Conservation (phyloP, 2,113 vertebrate genomes). For the Ellobius talpinus region DNA sequence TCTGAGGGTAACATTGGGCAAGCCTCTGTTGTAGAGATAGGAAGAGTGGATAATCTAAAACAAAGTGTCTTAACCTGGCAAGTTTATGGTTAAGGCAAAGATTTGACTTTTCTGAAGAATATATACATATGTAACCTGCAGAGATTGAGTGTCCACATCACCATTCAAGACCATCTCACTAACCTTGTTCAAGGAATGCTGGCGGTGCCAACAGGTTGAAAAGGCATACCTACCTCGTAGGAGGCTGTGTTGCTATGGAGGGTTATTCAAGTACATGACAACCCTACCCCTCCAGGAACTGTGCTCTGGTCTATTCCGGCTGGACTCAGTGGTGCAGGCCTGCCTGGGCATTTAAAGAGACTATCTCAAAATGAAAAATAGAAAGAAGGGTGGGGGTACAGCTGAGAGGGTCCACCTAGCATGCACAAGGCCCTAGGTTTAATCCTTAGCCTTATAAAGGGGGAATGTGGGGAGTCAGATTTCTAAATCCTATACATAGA, state of each 20-base stretch:
- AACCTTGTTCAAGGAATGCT: background rate
- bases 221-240: too few relatives aligned
- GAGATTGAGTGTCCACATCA: background rate
- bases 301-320: background rate
- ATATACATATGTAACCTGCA: background rate
- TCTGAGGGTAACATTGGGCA: background rate
- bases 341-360: background rate
- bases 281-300: background rate
- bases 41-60: background rate
- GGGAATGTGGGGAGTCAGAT: background rate
- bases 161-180: background rate
- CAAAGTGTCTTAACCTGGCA: background rate
- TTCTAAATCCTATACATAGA: background rate
- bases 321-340: background rate
- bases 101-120: background rate
- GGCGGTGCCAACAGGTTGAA: background rate
- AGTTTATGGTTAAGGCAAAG: background rate
- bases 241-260: background rate
- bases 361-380: background rate
- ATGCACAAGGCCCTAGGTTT: background rate
- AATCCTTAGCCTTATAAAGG: background rate
- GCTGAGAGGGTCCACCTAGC: background rate
- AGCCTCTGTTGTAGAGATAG: background rate
- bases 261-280: background rate
- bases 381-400: too few relatives aligned